Conservation (phyloP, 1,140 invertebrate species). For the Aricia agestis region DNA sequence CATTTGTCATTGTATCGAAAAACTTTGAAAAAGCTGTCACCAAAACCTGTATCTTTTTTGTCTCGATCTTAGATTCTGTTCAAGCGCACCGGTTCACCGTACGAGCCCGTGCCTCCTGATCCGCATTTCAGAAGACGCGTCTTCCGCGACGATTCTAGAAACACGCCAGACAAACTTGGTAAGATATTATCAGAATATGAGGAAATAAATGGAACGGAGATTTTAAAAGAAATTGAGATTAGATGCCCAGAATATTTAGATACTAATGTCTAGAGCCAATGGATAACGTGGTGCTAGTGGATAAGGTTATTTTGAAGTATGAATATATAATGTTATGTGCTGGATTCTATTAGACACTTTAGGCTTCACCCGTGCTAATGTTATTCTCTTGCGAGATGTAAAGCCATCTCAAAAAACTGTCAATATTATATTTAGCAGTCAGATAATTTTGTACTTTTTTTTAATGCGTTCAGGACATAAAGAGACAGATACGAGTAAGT, state of each 20-base stretch:
- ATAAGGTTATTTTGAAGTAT: too few species aligned
- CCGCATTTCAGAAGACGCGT: constrained; percentile 83
- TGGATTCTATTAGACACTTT: too few species aligned
- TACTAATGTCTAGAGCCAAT: background rate
- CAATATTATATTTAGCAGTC: too few species aligned
- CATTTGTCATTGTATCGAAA: too few species aligned
- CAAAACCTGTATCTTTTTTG: background rate
- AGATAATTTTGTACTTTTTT: background rate
- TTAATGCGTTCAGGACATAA: constrained; percentile 78
- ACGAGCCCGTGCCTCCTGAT: constrained; percentile 81
- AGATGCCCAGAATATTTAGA: background rate
- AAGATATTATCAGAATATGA: constrained; percentile 31
- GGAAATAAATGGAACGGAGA: too few species aligned
- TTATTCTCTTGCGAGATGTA: too few species aligned
- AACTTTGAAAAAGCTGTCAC: background rate
- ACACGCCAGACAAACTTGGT: constrained; percentile 71
- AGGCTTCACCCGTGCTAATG: too few species aligned
- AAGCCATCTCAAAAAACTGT: too few species aligned
- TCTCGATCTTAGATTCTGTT: constrained; percentile 79
- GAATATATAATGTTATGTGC: too few species aligned
- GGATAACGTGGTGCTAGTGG: too few species aligned
- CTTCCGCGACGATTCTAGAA: constrained; percentile 77
- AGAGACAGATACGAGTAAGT: constrained; percentile 87
- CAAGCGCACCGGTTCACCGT: constrained; percentile 78
- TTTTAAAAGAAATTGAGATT: too few species aligned